Percentiles rank a stretch among this genome's conserved stretches.
Evolutionary conservation across 2,113 vertebrate species (phyloP).

Genomic region (Pipa parva): DNA sequence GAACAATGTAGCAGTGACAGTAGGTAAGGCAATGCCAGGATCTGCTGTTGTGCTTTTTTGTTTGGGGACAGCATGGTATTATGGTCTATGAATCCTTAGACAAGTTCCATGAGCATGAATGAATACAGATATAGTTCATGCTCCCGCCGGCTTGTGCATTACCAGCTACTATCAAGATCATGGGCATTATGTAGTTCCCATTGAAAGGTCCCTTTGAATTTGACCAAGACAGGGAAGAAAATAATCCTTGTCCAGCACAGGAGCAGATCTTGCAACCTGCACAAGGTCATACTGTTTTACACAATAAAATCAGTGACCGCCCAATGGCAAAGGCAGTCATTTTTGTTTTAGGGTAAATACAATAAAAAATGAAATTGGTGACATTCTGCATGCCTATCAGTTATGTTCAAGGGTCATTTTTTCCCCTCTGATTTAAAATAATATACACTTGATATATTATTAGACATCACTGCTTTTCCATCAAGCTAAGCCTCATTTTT

Average conservation of each 20-base stretch:
- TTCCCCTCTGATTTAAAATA: too few species aligned
- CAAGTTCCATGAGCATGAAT: conserved; percentile 24
- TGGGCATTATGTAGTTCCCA: conserved; percentile 13
- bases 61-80: neutral
- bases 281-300: neutral
- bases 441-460: too few species aligned
- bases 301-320: neutral
- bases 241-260: conserved; percentile 27
- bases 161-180: conserved; percentile 25
- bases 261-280: conserved; percentile 17
- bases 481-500: too few species aligned
- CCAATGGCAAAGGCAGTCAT: neutral
- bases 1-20: neutral
- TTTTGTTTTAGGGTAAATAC: neutral
- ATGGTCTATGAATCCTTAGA: conserved; percentile 25
- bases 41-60: neutral
- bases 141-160: conserved; percentile 1
- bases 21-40: neutral
- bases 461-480: too few species aligned
- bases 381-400: too few species aligned
- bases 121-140: conserved; percentile 15
- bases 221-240: conserved; percentile 16
- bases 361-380: neutral
- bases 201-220: conserved; percentile 34
- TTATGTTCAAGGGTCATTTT: too few species aligned